Percentiles rank a stretch among this genome's conserved stretches.
These are phyloP conservation scores for Caerostris extrusa DNA, from an alignment of 1,140 invertebrate species.

Conservation along the genomic window DNA sequence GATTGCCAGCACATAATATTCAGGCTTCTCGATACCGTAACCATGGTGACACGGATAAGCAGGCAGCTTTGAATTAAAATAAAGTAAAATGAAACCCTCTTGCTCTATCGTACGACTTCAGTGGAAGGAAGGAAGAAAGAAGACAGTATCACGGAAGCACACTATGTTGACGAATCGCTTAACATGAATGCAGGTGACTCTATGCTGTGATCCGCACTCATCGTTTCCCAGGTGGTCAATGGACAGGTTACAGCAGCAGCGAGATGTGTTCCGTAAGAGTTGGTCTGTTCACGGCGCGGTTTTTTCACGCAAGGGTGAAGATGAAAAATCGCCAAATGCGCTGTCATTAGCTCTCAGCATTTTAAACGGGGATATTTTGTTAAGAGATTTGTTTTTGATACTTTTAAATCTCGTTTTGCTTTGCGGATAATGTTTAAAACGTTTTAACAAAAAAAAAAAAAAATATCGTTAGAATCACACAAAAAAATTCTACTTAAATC, in stretches of 20 bases:
- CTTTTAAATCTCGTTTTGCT: too few species aligned
- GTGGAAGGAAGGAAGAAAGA: background rate
- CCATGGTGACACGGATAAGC: constrained; percentile 20
- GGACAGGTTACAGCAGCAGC: constrained; percentile 41
- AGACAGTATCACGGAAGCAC: background rate
- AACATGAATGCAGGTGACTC: background rate
- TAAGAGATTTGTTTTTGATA: too few species aligned
- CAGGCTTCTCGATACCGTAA: constrained; percentile 47
- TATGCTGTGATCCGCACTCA: background rate
- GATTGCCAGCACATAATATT: background rate
- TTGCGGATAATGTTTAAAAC: too few species aligned
- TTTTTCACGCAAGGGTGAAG: background rate
- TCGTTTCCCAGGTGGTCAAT: constrained; percentile 64
- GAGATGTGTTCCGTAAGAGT: background rate
- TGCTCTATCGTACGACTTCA: background rate
- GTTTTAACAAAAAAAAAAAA: too few species aligned
- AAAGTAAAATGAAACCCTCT: background rate
- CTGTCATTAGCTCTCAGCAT: too few species aligned
- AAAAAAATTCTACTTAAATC: too few species aligned
- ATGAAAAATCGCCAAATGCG: constrained; percentile 42
- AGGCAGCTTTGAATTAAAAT: background rate
- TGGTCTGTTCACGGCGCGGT: too few species aligned
- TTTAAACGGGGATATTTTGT: too few species aligned
- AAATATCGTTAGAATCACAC: too few species aligned
- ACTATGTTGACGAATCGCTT: background rate